Conservation (phyloP, 1,140 invertebrate genomes). For the Prorops nasuta region DNA sequence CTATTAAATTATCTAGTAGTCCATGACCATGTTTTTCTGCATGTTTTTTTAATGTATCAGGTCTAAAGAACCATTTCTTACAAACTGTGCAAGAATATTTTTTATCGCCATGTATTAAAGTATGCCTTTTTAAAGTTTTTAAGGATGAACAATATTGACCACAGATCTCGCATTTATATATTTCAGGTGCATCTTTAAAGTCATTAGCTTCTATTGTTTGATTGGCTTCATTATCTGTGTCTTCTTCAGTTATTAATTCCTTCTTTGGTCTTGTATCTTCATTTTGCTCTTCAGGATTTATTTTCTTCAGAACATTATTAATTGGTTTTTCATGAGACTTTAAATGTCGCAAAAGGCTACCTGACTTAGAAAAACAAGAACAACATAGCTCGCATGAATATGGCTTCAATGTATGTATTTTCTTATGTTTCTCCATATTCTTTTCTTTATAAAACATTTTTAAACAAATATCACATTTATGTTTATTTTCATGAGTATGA, state of each 20-base stretch:
- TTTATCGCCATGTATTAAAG: slow-evolving; percentile 50
- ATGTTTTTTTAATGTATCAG: slow-evolving; percentile 52
- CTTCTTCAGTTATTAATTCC: slow-evolving; percentile 27
- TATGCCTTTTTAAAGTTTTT: slow-evolving; percentile 50
- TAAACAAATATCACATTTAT: slow-evolving; percentile 43
- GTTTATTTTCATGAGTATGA: slow-evolving; percentile 45
- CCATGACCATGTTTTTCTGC: slow-evolving; percentile 47
- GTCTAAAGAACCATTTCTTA: slow-evolving; percentile 53
- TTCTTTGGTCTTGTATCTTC: slow-evolving; percentile 21
- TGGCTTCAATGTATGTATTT: slow-evolving; percentile 40
- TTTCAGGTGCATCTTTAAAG: slow-evolving; percentile 43
- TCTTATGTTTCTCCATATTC: slow-evolving; percentile 45
- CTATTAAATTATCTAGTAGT: slow-evolving; percentile 42
- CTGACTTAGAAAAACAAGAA: slow-evolving; percentile 38
- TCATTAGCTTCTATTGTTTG: slow-evolving; percentile 21
- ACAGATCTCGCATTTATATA: slow-evolving; percentile 51
- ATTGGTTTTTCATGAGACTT: slow-evolving; percentile 39
- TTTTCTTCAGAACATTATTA: slow-evolving; percentile 32
- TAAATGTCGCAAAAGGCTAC: slow-evolving; percentile 38
- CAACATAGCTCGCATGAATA: slow-evolving; percentile 44
- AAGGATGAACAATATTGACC: slow-evolving; percentile 48
- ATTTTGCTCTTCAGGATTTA: slow-evolving; percentile 24
- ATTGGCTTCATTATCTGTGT: slow-evolving; percentile 36
- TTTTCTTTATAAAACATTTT: slow-evolving; percentile 49
- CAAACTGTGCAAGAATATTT: slow-evolving; percentile 55